A percentile compares a stretch with the other conserved stretches of the same genome.
Conservation (phyloP, 2,888 invertebrate species). For the Drosophila hamatofila region DNA sequence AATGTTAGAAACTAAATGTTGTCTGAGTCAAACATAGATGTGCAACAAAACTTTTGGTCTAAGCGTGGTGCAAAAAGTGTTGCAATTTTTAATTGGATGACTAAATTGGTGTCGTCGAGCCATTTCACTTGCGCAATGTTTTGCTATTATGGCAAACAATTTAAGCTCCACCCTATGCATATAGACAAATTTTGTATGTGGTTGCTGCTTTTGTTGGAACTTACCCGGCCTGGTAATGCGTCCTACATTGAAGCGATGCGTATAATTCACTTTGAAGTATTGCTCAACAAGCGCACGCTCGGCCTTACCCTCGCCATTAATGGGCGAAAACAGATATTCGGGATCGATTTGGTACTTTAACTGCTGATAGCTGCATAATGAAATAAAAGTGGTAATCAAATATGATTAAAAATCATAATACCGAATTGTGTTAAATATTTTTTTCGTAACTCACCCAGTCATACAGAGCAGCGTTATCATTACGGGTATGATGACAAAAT, state of each 20-base stretch:
- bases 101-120: conserved; percentile 32
- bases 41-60: conserved; percentile 10
- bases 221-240: conserved; percentile 94
- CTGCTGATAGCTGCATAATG: conserved; percentile 88
- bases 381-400: conserved; percentile 5
- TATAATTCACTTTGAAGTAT: conserved; percentile 95
- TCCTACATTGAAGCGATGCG: conserved; percentile 93
- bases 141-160: conserved; percentile 21
- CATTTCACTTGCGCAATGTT: conserved; percentile 60
- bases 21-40: conserved; percentile 9
- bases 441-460: conserved; percentile 87
- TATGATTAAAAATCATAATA: conserved; percentile 1
- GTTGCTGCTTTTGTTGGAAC: conserved; percentile 58
- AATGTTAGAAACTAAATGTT: conserved; percentile 10
- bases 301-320: conserved; percentile 93
- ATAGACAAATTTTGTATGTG: conserved; percentile 11
- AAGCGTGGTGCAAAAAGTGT: conserved; percentile 44
- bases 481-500: conserved; percentile 95
- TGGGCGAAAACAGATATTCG: conserved; percentile 95
- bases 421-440: neutral
- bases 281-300: conserved; percentile 93
- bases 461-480: conserved; percentile 92
- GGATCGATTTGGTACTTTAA: conserved; percentile 96
- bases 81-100: conserved; percentile 60
- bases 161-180: conserved; percentile 13